phyloP scores from a whole-genome alignment of 2,888 invertebrate species.

The Drosophila anceps region DNA sequence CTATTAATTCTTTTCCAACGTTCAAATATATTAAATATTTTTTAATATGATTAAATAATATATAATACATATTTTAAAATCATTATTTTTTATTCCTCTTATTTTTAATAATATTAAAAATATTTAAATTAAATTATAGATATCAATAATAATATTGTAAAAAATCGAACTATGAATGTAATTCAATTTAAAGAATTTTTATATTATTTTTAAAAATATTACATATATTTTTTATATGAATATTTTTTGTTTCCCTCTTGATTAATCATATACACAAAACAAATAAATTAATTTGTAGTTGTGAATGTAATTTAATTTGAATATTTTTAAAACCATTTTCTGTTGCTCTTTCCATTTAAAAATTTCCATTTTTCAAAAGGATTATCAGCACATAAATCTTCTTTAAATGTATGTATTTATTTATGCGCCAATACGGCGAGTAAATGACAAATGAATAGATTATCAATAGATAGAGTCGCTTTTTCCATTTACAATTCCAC shows the following conservation, averaged over 20 bases:
- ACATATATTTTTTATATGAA: constrained; percentile 1
- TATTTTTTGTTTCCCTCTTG: too few relatives aligned
- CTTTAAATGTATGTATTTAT: background rate
- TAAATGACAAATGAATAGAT: constrained; percentile 8
- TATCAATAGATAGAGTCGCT: background rate
- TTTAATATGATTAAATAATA: background rate
- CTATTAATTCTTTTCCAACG: too few relatives aligned
- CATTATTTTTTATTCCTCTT: background rate
- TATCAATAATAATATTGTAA: too few relatives aligned
- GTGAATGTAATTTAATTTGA: background rate
- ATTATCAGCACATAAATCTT: background rate
- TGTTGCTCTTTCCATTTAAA: background rate
- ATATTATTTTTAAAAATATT: background rate
- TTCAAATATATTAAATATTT: background rate
- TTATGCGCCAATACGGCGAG: background rate
- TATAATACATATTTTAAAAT: background rate
- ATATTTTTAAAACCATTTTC: background rate
- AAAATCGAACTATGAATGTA: too few relatives aligned
- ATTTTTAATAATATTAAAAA: background rate
- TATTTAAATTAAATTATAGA: background rate
- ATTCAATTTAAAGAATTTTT: background rate
- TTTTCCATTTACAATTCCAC: constrained; percentile 2
- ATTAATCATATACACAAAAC: too few relatives aligned
- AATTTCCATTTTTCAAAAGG: background rate
- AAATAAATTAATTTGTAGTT: background rate